Percentiles rank a stretch among this genome's conserved stretches.
These are phyloP conservation scores for Lasiurus borealis DNA, from an alignment of 2,113 vertebrate genomes.

Conservation along the genomic window DNA sequence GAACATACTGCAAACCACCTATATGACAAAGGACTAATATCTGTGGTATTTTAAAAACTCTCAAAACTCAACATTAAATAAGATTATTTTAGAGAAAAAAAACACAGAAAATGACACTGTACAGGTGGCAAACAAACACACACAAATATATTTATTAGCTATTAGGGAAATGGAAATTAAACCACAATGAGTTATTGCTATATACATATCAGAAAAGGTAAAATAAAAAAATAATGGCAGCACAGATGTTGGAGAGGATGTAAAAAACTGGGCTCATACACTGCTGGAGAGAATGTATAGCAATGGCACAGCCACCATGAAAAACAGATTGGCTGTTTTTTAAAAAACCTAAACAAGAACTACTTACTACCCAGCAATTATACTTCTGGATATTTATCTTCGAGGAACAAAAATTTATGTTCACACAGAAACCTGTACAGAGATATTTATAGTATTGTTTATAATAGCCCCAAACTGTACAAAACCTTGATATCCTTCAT, in stretches of 20 bases:
- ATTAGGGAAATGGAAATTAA: conserved; percentile 36
- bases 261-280: neutral
- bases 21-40: neutral
- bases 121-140: neutral
- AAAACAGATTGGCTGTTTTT: neutral
- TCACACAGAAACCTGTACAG: neutral
- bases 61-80: conserved; percentile 15
- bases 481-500: neutral
- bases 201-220: neutral
- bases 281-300: neutral
- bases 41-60: neutral
- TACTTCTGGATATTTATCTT: neutral
- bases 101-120: neutral
- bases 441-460: neutral
- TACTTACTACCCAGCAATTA: neutral
- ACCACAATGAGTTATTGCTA: neutral
- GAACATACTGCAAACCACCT: neutral
- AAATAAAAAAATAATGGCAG: neutral
- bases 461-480: neutral
- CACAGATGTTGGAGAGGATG: neutral
- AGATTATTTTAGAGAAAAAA: neutral
- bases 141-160: neutral
- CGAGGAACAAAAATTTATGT: neutral
- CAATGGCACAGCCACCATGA: neutral
- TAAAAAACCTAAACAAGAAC: neutral